Conservation (phyloP, 1,140 invertebrate genomes). For the Trichonephila clavata region DNA sequence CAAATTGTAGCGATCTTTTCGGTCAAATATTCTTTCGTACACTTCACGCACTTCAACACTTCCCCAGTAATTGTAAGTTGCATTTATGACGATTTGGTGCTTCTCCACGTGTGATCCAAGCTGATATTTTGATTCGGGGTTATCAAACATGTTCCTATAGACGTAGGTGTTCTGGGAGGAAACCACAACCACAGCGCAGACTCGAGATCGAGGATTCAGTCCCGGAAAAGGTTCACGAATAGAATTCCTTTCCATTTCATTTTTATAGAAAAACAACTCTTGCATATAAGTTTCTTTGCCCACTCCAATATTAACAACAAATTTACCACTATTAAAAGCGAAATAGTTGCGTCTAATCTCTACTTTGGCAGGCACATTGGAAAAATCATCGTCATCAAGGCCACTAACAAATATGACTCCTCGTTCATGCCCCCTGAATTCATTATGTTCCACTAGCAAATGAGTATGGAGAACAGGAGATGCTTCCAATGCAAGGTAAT, state of each 20-base stretch:
- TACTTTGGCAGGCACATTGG: conserved; percentile 86
- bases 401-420: conserved; percentile 94
- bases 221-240: conserved; percentile 92
- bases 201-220: conserved; percentile 91
- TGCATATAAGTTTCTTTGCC: conserved; percentile 92
- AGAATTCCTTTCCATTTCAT: conserved; percentile 92
- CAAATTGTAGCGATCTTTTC: conserved; percentile 95
- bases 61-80: conserved; percentile 96
- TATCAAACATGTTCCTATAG: conserved; percentile 95
- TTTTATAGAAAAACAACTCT: conserved; percentile 91
- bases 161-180: conserved; percentile 93
- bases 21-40: conserved; percentile 88
- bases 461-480: conserved; percentile 92
- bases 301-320: conserved; percentile 92
- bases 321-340: conserved; percentile 91
- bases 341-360: conserved; percentile 94
- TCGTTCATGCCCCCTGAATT: conserved; percentile 89
- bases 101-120: conserved; percentile 97
- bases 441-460: conserved; percentile 91
- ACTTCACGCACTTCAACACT: conserved; percentile 84
- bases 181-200: conserved; percentile 93
- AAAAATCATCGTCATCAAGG: conserved; percentile 82
- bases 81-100: conserved; percentile 96
- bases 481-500: conserved; percentile 89
- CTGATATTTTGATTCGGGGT: conserved; percentile 94